Percentiles rank a stretch among this genome's conserved stretches.
These are phyloP conservation scores for Euwallacea similis DNA, from an alignment of 1,140 invertebrate species.

Conservation along the genomic window DNA sequence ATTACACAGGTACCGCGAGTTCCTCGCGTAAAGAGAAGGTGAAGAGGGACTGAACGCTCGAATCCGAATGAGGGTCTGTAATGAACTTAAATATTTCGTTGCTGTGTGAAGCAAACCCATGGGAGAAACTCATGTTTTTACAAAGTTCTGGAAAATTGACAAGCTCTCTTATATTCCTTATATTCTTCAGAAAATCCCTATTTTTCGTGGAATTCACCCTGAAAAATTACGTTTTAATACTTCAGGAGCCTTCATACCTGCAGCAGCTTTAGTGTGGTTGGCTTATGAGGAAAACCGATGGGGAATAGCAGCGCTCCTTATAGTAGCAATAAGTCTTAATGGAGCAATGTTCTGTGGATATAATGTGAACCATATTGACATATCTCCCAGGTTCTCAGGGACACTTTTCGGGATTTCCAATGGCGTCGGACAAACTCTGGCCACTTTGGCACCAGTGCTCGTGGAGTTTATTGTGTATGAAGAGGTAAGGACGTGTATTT, in stretches of 20 bases:
- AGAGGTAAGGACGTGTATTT: slow-evolving; percentile 54
- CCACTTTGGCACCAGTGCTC: slow-evolving; percentile 70
- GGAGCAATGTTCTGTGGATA: slow-evolving; percentile 73
- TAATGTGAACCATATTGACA: slow-evolving; percentile 68
- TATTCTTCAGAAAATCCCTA: too few species aligned
- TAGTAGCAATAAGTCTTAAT: slow-evolving; percentile 72
- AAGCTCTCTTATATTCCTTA: too few species aligned
- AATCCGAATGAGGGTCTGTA: too few species aligned
- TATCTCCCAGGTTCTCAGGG: slow-evolving; percentile 71
- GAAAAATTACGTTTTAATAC: background rate
- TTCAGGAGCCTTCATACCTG: slow-evolving; percentile 61
- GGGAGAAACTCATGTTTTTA: too few species aligned
- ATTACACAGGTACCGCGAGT: too few species aligned
- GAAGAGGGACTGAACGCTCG: too few species aligned
- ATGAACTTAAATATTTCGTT: too few species aligned
- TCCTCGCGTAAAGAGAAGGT: too few species aligned
- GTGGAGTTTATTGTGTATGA: slow-evolving; percentile 66
- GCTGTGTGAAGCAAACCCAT: too few species aligned
- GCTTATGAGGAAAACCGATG: slow-evolving; percentile 60
- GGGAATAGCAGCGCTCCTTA: slow-evolving; percentile 59
- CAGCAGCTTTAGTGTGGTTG: slow-evolving; percentile 62
- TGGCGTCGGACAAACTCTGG: slow-evolving; percentile 69
- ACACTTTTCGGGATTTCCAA: slow-evolving; percentile 78
- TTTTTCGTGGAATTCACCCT: too few species aligned
- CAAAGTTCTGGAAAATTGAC: too few species aligned